These are phyloP conservation scores for Nasua narica DNA, from an alignment of 2,797 vertebrate genomes.

Conservation along the genomic window DNA sequence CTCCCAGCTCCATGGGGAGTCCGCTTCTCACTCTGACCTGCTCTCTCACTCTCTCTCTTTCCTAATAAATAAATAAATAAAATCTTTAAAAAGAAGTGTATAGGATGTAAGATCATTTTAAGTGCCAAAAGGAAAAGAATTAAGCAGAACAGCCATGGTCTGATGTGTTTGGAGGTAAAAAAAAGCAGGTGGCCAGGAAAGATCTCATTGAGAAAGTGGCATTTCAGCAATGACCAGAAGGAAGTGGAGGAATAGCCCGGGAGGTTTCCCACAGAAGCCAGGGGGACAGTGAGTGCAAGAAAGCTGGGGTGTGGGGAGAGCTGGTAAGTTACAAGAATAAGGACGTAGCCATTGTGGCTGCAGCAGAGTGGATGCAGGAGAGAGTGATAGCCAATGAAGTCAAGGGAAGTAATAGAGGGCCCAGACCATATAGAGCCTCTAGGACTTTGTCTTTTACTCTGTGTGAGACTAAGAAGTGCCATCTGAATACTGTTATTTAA, in stretches of 20 bases:
- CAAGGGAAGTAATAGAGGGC: not conserved
- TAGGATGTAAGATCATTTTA: not conserved
- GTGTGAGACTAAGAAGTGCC: not conserved
- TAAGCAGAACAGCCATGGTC: not conserved
- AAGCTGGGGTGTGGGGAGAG: not conserved
- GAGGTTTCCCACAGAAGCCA: not conserved
- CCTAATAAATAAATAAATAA: too few relatives aligned
- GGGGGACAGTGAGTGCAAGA: not conserved
- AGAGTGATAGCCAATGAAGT: not conserved
- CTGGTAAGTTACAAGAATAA: not conserved
- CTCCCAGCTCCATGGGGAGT: too few relatives aligned
- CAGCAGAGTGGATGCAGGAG: not conserved
- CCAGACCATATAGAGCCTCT: not conserved
- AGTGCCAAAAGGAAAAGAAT: not conserved
- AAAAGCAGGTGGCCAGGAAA: not conserved
- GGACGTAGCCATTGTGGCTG: not conserved
- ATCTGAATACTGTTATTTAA: not conserved
- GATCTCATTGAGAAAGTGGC: not conserved
- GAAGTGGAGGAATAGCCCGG: not conserved
- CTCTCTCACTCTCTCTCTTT: too few relatives aligned
- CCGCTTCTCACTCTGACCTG: too few relatives aligned
- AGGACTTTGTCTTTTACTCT: not conserved
- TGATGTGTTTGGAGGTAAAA: not conserved
- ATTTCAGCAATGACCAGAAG: not conserved
- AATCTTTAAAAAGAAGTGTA: not conserved